Evolutionary conservation across 1,140 invertebrate species (phyloP).

Genomic region (Drosophila lowei): DNA sequence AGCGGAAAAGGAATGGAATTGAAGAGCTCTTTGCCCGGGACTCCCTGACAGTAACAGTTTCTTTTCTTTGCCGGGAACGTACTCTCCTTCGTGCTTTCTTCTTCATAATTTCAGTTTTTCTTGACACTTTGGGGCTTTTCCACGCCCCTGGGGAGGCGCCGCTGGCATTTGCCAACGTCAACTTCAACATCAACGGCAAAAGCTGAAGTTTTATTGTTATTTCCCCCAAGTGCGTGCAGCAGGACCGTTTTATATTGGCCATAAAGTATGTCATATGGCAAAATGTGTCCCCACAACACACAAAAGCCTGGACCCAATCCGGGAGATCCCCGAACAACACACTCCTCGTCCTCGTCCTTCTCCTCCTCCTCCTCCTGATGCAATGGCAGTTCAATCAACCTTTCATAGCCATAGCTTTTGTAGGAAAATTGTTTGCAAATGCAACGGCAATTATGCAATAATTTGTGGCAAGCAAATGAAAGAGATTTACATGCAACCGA

Average conservation of each 20-base stretch:
- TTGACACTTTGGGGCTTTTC: constrained; percentile 50
- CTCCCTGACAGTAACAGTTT: constrained; percentile 13
- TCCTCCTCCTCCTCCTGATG: neutral
- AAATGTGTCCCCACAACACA: constrained; percentile 41
- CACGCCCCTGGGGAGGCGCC: constrained; percentile 22
- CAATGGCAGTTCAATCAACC: constrained; percentile 71
- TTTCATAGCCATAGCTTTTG: constrained; percentile 63
- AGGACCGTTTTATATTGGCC: constrained; percentile 70
- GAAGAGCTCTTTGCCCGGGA: constrained; percentile 20
- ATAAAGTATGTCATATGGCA: constrained; percentile 74
- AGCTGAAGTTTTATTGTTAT: constrained; percentile 56
- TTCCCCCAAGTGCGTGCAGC: constrained; percentile 67
- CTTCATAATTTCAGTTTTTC: constrained; percentile 27
- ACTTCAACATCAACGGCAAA: constrained; percentile 54
- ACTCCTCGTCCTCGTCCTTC: constrained; percentile 4
- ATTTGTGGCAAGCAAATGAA: constrained; percentile 75
- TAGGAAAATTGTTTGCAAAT: constrained; percentile 78
- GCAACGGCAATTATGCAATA: constrained; percentile 77
- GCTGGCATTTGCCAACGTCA: constrained; percentile 71
- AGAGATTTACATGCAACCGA: constrained; percentile 63
- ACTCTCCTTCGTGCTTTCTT: neutral
- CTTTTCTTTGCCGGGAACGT: constrained; percentile 1
- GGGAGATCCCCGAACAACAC: constrained; percentile 5
- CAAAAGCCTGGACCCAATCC: neutral
- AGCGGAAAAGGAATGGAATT: constrained; percentile 23